Percentiles rank a stretch among this genome's conserved stretches.
These are phyloP conservation scores for Callimorpha dominula DNA, from an alignment of 2,888 invertebrate genomes.

Conservation along the genomic window DNA sequence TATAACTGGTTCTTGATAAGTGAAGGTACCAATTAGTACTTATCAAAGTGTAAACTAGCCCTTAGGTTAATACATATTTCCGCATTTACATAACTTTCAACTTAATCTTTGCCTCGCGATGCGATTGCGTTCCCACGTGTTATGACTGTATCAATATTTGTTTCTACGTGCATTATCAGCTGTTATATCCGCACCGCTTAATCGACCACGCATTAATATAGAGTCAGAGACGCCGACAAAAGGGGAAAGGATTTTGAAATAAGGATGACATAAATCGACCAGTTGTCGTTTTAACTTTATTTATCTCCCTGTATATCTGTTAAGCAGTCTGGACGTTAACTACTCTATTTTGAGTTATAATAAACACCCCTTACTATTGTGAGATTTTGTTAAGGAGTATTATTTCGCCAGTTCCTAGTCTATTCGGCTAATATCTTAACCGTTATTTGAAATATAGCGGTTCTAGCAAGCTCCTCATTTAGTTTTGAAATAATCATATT, in stretches of 20 bases:
- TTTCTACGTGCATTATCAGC: conserved; percentile 60
- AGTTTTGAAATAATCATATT: too few relatives aligned
- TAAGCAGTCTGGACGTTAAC: too few relatives aligned
- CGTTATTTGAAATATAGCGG: too few relatives aligned
- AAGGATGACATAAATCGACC: conserved; percentile 6
- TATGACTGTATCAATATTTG: conserved; percentile 54
- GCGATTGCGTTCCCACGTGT: conserved; percentile 57
- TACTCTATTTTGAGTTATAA: background rate
- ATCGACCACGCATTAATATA: conserved; percentile 25
- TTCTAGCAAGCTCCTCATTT: too few relatives aligned
- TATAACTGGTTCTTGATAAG: too few relatives aligned
- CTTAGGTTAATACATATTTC: conserved; percentile 21
- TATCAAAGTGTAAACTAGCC: too few relatives aligned
- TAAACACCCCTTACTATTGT: background rate
- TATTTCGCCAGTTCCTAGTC: background rate
- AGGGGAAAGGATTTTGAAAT: background rate
- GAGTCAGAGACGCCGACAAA: conserved; percentile 1
- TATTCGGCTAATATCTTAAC: too few relatives aligned
- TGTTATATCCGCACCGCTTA: conserved; percentile 49
- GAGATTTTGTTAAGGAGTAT: background rate
- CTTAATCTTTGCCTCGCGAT: conserved; percentile 33
- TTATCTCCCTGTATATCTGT: too few relatives aligned
- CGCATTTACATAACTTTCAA: conserved; percentile 7
- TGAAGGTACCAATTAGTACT: too few relatives aligned
- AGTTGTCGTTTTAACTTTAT: background rate